Conservation (phyloP, 2,888 invertebrate species). For the Amaurobius ferox region DNA sequence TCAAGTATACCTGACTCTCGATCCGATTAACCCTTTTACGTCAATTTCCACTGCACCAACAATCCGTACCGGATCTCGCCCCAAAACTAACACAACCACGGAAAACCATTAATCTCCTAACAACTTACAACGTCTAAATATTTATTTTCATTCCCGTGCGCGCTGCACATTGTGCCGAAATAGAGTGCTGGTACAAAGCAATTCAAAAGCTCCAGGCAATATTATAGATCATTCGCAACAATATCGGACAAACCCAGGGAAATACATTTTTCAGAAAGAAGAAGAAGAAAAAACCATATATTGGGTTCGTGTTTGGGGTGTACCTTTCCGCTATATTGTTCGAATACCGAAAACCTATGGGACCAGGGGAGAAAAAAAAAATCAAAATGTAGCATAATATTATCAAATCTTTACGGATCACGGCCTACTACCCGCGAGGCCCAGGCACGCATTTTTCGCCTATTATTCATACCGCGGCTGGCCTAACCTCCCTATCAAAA, state of each 20-base stretch:
- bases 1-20: too few species aligned
- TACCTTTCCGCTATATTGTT: conserved; percentile 12
- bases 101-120: not conserved
- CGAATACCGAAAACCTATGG: not conserved
- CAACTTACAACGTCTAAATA: not conserved
- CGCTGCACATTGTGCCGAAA: not conserved
- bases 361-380: conserved; percentile 13
- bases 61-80: too few species aligned
- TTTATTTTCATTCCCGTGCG: not conserved
- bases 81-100: not conserved
- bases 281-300: not conserved
- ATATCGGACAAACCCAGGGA: conserved; percentile 2
- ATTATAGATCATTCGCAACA: conserved; percentile 14
- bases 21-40: too few species aligned
- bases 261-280: not conserved
- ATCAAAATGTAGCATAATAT: conserved; percentile 47
- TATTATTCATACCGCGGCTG: conserved; percentile 55
- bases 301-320: conserved; percentile 7
- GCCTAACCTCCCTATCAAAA: conserved; percentile 8
- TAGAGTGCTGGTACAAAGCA: not conserved
- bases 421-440: conserved; percentile 34
- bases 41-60: too few species aligned
- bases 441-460: conserved; percentile 65
- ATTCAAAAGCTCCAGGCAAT: not conserved
- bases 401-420: conserved; percentile 71